These are phyloP conservation scores for Struthidea cinerea DNA, from an alignment of 2,113 vertebrate species.

Conservation along the genomic window DNA sequence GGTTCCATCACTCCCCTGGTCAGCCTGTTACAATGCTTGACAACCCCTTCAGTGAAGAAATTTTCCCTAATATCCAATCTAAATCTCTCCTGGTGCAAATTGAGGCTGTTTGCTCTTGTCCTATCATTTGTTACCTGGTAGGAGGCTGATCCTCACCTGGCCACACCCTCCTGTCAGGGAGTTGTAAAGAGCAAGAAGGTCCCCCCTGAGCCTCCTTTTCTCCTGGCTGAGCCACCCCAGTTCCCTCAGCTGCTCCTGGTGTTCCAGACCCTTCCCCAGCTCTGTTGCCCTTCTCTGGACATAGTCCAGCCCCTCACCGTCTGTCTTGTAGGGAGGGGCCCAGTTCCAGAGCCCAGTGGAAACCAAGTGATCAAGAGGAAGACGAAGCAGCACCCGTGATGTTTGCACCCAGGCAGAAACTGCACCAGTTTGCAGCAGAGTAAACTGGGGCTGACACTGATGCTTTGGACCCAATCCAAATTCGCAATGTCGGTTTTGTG, in stretches of 20 bases:
- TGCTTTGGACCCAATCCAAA: not conserved
- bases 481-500: not conserved
- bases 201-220: not conserved
- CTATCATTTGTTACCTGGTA: not conserved
- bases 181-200: not conserved
- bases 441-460: not conserved
- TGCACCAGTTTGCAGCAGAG: not conserved
- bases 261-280: not conserved
- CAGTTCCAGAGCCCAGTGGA: not conserved
- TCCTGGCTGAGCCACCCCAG: not conserved
- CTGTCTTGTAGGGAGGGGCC: not conserved
- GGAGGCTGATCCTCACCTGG: too few species aligned
- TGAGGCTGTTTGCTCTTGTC: not conserved
- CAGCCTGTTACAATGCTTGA: not conserved
- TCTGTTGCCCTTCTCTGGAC: not conserved
- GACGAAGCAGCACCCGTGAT: not conserved
- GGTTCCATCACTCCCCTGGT: not conserved
- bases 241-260: not conserved
- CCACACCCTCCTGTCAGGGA: rapidly evolving
- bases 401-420: not conserved
- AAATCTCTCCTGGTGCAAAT: not conserved
- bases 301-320: rapidly evolving
- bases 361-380: not conserved
- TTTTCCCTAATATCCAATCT: not conserved
- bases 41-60: not conserved